Evolutionary conservation across 2,797 vertebrate genomes (phyloP), one percentile per base, ranked within the genome.

Genomic region (Ambastaia sidthimunki): DNA sequence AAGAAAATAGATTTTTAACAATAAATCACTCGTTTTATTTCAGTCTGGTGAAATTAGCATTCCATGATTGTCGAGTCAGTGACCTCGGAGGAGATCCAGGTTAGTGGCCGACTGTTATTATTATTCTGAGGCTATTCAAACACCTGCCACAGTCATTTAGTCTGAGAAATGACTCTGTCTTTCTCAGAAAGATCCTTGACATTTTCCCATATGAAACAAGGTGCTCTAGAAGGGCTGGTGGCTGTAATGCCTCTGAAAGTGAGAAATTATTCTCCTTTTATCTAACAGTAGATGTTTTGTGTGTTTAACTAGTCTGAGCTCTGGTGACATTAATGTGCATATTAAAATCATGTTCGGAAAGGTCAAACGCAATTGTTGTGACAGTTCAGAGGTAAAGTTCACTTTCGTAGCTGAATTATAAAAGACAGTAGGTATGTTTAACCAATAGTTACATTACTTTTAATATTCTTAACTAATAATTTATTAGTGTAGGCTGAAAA

Each of bases 131-230:
- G 74, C 70, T 85, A 60, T 67, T 13, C 16, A 77, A 65, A 83
- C 85, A 86, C 74, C 62, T 70, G 81, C 47, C 2, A 9, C 66
- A 67, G 80, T 84, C 84, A 73, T 88, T 91, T 82, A 85, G 63
- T 71, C 34, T 84, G 72, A 85, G 78, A 86, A 87, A 87, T 88
- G 84, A 34, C 70, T 62, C 52, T 55, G 79, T 83, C 66, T 80
- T 85, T 86, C 79, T 60, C 66, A 83, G 65, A 62, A 86, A 76
- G 23, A 41, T 2, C 0, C 21, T 60, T 84, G 85, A 90, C 81
- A 81, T 89, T 88, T 87, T 47, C 71, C n/a, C 50, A 54, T 25
- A 52, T 16, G 72, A 59, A 85, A 65, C 66, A 69, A 59, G 54
- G 50, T 18, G 70, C 41, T 23, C 10, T 13, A 59, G 23, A 4